Evolutionary conservation across 2,113 vertebrate genomes (phyloP).

Genomic region (Ifrita kowaldi): DNA sequence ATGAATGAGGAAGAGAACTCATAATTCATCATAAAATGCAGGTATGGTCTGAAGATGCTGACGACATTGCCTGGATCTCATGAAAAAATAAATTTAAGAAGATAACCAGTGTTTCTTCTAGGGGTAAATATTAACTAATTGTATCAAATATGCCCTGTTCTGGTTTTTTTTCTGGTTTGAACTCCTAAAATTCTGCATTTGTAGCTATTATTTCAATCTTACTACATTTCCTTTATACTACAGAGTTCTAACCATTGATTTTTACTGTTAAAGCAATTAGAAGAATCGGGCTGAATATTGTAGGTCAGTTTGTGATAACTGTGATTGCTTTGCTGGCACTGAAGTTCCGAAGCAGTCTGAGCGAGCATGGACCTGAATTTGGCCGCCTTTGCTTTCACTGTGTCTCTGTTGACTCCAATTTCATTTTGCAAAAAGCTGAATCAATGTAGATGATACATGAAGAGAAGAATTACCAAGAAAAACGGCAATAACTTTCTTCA

Average conservation of each 20-base stretch:
- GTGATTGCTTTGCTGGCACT: constrained; percentile 8
- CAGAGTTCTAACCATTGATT: background rate
- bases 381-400: background rate
- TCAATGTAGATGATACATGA: background rate
- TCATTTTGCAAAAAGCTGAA: constrained; percentile 24
- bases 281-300: background rate
- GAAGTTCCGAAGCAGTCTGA: background rate
- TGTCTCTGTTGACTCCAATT: constrained; percentile 4
- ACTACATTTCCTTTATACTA: background rate
- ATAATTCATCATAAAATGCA: background rate
- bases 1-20: background rate
- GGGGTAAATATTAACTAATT: background rate
- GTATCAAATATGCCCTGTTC: background rate
- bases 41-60: background rate
- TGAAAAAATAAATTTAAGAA: background rate
- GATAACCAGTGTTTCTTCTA: background rate
- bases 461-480: constrained; percentile 4
- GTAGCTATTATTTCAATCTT: background rate
- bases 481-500: background rate
- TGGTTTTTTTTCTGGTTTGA: background rate
- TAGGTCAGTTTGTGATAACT: background rate
- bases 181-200: background rate
- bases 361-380: background rate
- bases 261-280: background rate
- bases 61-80: background rate